Evolutionary conservation across 2,113 vertebrate genomes (phyloP), one percentile per base, ranked within the genome.

Genomic region (Takifugu bimaculatus): DNA sequence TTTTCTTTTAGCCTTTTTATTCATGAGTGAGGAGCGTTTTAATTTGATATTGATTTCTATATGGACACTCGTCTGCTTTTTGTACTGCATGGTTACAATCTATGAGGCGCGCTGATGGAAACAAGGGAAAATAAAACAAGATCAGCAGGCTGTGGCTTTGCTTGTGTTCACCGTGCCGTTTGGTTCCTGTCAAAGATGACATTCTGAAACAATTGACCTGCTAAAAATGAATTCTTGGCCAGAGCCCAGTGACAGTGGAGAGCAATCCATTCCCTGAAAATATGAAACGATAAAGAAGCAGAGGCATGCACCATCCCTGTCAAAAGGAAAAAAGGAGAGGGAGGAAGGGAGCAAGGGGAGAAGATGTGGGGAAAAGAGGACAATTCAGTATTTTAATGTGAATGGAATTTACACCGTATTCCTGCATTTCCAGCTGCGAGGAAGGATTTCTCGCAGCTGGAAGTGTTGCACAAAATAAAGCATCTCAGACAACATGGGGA

Each of bases 171-270:
- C 83, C 59, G 78, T 86, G 80, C 80, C 80, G 83, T 81, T 87
- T 85, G 88, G 80, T 88, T 88, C 87, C 83, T 86, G 85, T 87
- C 88, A 90, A 81, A 87, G 71, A 91, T 89, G 89, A 90, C 89
- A 86, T 84, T 89, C 88, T 89, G 82, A 86, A 89, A 90, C 88
- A 88, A 84, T 88, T 91, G 88, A 90, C 88, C 88, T 82, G 79
- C 83, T 83, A 87, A 89, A 86, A 91, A 90, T 88, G 86, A 90
- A 89, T 90, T 88, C 79, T 74, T 70, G 86, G 82, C 79, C 69
- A 70, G 72, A 83, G 80, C 78, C 76, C 71, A 65, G 84, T 85
- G 83, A 88, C 86, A 81, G 84, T 70, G 70, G 67, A 80, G 77
- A 88, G 87, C 74, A 80, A 89, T 89, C 88, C 82, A 88, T 89